A percentile compares a stretch with the other conserved stretches of the same genome.
Evolutionary conservation across 1,140 invertebrate species (phyloP).

Genomic region (Drosophila teissieri): DNA sequence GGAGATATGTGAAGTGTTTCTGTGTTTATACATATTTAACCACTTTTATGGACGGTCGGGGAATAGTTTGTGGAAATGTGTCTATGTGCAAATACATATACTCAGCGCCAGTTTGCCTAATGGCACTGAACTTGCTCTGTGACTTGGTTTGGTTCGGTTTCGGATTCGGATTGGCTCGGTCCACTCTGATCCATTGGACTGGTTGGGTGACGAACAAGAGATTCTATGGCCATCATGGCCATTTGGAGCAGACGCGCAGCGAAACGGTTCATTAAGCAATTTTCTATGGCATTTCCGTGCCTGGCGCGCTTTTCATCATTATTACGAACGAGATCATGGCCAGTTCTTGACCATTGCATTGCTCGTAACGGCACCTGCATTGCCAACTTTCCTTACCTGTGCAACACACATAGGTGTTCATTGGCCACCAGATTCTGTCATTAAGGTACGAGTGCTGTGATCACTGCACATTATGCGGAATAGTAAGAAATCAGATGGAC

Average conservation of each 20-base stretch:
- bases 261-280: conserved; percentile 79
- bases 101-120: conserved; percentile 33
- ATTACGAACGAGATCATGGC: conserved; percentile 37
- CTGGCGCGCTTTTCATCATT: conserved; percentile 55
- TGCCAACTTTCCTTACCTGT: conserved; percentile 54
- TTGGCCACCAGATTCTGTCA: conserved; percentile 25
- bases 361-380: conserved; percentile 70
- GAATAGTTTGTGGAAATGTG: conserved; percentile 23
- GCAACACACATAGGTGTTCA: conserved; percentile 22
- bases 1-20: conserved; percentile 26
- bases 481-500: conserved; percentile 32
- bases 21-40: conserved; percentile 56
- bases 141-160: conserved; percentile 9
- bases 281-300: conserved; percentile 72
- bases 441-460: conserved; percentile 27
- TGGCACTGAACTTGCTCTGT: conserved; percentile 69
- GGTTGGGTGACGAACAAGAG: conserved; percentile 36
- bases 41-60: conserved; percentile 29
- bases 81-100: background rate
- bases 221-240: conserved; percentile 44
- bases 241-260: conserved; percentile 69
- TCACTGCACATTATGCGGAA: conserved; percentile 28
- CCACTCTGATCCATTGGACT: conserved; percentile 51
- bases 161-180: conserved; percentile 16
- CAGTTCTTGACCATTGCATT: conserved; percentile 51